phyloP scores from a whole-genome alignment of 2,113 vertebrate species.

The Mellivora capensis region DNA sequence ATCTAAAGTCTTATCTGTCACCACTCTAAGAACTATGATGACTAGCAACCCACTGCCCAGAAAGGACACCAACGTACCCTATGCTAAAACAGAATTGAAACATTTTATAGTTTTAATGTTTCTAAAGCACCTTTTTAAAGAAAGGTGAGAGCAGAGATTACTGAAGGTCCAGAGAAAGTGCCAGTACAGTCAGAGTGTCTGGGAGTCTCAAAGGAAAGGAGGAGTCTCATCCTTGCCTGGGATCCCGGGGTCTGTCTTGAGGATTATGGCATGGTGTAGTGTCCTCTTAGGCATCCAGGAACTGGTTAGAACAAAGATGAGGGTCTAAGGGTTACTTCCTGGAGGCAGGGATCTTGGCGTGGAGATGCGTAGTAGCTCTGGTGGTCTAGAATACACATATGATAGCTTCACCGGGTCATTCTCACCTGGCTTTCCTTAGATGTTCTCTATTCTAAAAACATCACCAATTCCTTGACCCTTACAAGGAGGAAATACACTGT shows the following conservation, averaged over 20 bases:
- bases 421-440: neutral
- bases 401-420: neutral
- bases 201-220: neutral
- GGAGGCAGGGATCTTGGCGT: neutral
- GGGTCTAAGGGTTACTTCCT: neutral
- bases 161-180: neutral
- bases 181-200: neutral
- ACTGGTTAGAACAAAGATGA: neutral
- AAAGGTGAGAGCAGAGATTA: neutral
- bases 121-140: neutral
- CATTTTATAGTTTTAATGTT: neutral
- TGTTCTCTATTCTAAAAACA: neutral
- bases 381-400: neutral
- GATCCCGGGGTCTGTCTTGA: neutral
- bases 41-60: neutral
- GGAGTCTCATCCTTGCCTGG: neutral
- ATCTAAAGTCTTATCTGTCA: neutral
- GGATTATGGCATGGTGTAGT: neutral
- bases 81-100: neutral
- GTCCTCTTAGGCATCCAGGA: neutral
- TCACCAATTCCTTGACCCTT: neutral
- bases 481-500: neutral
- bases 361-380: neutral
- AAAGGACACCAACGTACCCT: neutral
- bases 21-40: neutral